These are phyloP conservation scores for Globodera ellingtonae DNA, from an alignment of 1,140 invertebrate genomes.

Conservation along the genomic window DNA sequence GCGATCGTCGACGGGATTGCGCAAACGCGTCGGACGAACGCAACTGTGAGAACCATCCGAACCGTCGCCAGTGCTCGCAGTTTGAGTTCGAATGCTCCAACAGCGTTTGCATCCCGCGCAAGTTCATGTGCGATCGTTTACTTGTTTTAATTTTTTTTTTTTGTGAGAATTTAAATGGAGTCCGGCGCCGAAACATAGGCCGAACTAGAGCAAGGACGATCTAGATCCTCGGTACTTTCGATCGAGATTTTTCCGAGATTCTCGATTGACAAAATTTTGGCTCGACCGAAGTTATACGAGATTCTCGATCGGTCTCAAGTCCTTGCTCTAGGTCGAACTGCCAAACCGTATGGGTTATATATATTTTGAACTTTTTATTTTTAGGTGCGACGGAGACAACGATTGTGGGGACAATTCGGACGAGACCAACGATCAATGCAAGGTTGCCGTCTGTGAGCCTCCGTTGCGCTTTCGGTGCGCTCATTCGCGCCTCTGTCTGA, in stretches of 20 bases:
- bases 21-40: slow-evolving; percentile 61
- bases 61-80: slow-evolving; percentile 49
- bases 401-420: slow-evolving; percentile 64
- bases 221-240: too few species aligned
- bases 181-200: too few species aligned
- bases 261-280: too few species aligned
- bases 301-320: too few species aligned
- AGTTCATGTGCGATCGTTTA: slow-evolving; percentile 51
- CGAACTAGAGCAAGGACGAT: too few species aligned
- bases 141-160: neutral
- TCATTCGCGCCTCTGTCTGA: slow-evolving; percentile 59
- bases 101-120: slow-evolving; percentile 59
- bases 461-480: slow-evolving; percentile 63
- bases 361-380: neutral
- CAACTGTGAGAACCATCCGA: slow-evolving; percentile 49
- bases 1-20: slow-evolving; percentile 56
- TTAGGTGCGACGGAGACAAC: slow-evolving; percentile 49
- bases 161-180: too few species aligned
- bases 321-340: too few species aligned
- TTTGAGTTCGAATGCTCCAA: slow-evolving; percentile 64
- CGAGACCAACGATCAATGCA: slow-evolving; percentile 59
- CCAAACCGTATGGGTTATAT: too few species aligned
- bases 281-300: too few species aligned
- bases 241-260: too few species aligned
- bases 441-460: slow-evolving; percentile 58